Base-by-base conservation (phyloP, 2,888 invertebrate species). In the Myopa testacea region DNA sequence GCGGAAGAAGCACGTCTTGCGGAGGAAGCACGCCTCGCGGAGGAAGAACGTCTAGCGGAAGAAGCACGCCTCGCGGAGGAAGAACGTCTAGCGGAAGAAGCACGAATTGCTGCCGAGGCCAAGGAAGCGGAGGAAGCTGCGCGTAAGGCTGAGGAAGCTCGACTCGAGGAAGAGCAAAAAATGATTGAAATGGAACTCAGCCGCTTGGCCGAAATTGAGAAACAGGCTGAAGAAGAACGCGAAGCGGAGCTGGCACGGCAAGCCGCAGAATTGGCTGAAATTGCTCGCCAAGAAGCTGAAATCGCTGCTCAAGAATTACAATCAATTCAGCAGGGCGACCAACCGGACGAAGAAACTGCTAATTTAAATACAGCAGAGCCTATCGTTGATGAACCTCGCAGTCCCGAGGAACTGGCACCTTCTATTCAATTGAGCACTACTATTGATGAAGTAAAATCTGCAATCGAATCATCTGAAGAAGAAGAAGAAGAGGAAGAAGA, bases 241-340 rank as follows among this genome's bases (percentile, higher is more conserved):
- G 93, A 93, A 88, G 92, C 90, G 8, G 94, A 93, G 85, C 90
- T 94, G 81, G 93, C 93, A 72, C 90, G 93, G 84, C 94, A 94
- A 91, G 94, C 93, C 80, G 93, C 92, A 69, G 94, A 94, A 88
- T 87, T 93, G 83, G 93, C 93, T 0, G 93, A 94, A 86, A 91
- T 92, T 63, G 92, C 92, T 6, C 91, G 92, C 81, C 92, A 92
- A 88, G 93, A 92, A 78, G 91, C 92, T 34, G 92, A 92, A 79
- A 90, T 91, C 12, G 91, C 92, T n/a, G 90, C 92, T 60, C 91
- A 92, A 82, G 92, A 92, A 84, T 88, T 92, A n/a, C 87, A 90
- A 80, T 85, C 84, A 4, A 82, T 86, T 65, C 87, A 88, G 79
- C 84, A 86, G 81, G 84, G 82, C 40, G 83, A 81, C 8, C 80